Base-by-base conservation (phyloP, 2,113 vertebrate genomes). In the Pluvialis apricaria region DNA sequence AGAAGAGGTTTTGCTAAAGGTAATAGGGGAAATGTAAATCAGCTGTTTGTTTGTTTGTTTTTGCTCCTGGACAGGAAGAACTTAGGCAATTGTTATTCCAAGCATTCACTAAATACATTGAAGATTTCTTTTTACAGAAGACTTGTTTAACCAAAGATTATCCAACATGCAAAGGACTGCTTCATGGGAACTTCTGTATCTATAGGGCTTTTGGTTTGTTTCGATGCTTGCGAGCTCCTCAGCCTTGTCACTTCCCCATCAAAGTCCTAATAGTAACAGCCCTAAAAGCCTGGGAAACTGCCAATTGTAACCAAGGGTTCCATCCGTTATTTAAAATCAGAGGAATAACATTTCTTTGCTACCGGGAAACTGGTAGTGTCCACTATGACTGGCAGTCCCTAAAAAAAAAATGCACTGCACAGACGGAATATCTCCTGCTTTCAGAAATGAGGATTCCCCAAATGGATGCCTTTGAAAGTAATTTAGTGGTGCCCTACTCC, bases 51-150 rank as follows among this genome's bases (percentile, higher is more conserved):
- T 82, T 80, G 38, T 69, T 83, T 95, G 85, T 91, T 96, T 92
- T 82, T 90, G 80, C 83, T 91, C 73, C 84, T 93, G 88, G 85
- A 92, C 91, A 92, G 68, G 75, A 75, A 86, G 88, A 88, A 82
- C 34, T 81, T 2, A 80, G 40, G 54, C 24, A 66, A 57, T 80
- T 87, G 24, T 64, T 96, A 80, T 92, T 90, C 51, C n/a, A 91
- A 77, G 36, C n/a, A 75, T 88, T 88, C 54, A 65, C 47, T 73
- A 88, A 93, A 93, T 66, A 38, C 58, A 90, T 44, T 29, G 52
- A 84, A 66, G 40, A 19, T 51, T 75, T 84, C 31, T 69, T 84
- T 78, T 82, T 60, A 62, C 22, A 66, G 73, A 77, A 57, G 51
- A 71, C 52, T 61, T 38, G 49, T 90, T 90, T 93, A 93, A 84